Conservation (phyloP, 2,113 vertebrate species). For the Phalacrocorax carbo region DNA sequence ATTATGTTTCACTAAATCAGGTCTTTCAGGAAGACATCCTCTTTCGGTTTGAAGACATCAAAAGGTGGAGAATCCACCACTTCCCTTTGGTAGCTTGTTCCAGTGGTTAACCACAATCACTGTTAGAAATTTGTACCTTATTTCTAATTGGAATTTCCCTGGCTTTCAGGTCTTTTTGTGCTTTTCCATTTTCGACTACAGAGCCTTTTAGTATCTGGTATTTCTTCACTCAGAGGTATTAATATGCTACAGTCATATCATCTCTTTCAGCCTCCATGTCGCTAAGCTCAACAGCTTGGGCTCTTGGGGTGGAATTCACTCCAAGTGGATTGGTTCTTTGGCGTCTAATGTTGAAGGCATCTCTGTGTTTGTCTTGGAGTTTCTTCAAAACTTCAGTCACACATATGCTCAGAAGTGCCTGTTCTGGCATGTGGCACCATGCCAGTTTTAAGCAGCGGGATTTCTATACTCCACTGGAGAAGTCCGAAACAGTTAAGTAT, state of each 20-base stretch:
- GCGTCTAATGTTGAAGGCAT: not conserved
- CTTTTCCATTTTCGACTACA: not conserved
- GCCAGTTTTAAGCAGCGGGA: not conserved
- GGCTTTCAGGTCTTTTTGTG: not conserved
- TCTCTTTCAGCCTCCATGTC: not conserved
- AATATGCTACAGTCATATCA: not conserved
- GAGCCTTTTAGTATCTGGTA: not conserved
- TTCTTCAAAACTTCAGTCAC: not conserved
- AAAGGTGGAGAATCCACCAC: not conserved
- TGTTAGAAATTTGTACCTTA: constrained; percentile 7
- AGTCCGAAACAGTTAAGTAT: not conserved
- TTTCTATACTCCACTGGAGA: not conserved
- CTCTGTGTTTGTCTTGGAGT: constrained; percentile 9
- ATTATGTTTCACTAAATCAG: not conserved
- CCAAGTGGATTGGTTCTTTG: not conserved
- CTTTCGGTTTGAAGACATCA: not conserved
- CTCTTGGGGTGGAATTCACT: not conserved
- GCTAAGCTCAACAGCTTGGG: not conserved
- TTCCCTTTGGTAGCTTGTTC: not conserved
- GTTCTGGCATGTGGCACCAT: not conserved
- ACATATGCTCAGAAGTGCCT: not conserved
- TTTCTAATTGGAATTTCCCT: constrained; percentile 7
- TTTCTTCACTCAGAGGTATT: not conserved
- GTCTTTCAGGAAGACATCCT: not conserved
- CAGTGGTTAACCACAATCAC: constrained; percentile 13